A percentile compares a stretch with the other conserved stretches of the same genome.
These are phyloP conservation scores for Nebria salina DNA, from an alignment of 2,888 invertebrate genomes.

Conservation along the genomic window DNA sequence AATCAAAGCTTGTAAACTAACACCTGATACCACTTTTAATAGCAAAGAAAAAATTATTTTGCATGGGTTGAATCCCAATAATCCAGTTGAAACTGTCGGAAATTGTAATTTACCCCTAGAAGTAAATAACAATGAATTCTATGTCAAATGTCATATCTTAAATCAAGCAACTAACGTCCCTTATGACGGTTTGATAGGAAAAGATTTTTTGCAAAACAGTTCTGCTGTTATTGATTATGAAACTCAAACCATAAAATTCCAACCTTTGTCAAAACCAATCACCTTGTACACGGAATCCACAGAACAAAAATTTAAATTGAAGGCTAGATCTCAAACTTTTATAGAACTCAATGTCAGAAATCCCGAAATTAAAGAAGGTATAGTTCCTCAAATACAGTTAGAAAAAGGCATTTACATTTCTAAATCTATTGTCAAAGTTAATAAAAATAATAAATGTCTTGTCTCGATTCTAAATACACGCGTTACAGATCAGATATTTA, in stretches of 20 bases:
- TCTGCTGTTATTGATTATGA: conserved; percentile 46
- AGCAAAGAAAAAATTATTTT: conserved; percentile 22
- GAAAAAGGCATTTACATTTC: conserved; percentile 47
- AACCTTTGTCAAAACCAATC: conserved; percentile 36
- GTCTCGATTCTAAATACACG: conserved; percentile 49
- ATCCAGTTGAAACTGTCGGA: conserved; percentile 43
- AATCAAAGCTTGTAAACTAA: conserved; percentile 46
- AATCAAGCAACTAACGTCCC: conserved; percentile 27
- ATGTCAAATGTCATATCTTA: conserved; percentile 46
- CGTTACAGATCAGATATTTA: conserved; percentile 22
- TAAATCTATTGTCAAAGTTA: conserved; percentile 46
- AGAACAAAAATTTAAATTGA: conserved; percentile 38
- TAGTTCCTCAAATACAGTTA: conserved; percentile 48
- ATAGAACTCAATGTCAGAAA: conserved; percentile 49
- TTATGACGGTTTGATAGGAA: conserved; percentile 50
- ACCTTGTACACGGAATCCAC: conserved; percentile 25
- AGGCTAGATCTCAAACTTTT: conserved; percentile 49
- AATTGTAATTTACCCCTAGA: conserved; percentile 35
- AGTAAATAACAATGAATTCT: conserved; percentile 27
- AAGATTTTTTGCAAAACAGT: conserved; percentile 48
- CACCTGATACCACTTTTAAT: background rate
- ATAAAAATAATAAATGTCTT: conserved; percentile 43
- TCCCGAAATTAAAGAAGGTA: conserved; percentile 48
- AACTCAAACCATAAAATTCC: conserved; percentile 38
- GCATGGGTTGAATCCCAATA: conserved; percentile 41